Conservation (phyloP, 23 tunicate species). For the Trididemnum clinides region DNA sequence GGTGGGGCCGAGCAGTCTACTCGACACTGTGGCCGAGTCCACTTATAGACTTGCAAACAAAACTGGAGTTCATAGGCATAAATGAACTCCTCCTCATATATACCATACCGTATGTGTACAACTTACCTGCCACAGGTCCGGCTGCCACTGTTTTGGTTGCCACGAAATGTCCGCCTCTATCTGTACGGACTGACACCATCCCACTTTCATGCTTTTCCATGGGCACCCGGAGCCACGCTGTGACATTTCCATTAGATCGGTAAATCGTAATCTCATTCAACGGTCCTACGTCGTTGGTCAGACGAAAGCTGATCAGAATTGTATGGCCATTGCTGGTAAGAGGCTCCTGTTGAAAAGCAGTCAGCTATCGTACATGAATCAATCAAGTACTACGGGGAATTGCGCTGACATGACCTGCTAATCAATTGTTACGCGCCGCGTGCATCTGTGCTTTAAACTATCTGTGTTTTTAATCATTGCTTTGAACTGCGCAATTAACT, state of each 20-base stretch:
- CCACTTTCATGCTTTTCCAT: conserved; percentile 9
- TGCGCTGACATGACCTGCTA: too few species aligned
- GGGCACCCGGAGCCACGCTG: conserved; percentile 43
- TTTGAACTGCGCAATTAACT: too few species aligned
- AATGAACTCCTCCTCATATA: neutral
- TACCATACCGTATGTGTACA: neutral
- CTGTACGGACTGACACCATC: conserved; percentile 45
- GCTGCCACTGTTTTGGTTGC: conserved; percentile 45
- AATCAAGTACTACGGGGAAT: too few species aligned
- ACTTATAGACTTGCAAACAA: too few species aligned
- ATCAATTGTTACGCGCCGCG: too few species aligned
- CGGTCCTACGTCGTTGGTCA: neutral
- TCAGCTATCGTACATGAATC: too few species aligned
- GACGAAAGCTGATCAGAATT: neutral
- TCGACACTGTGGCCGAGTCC: too few species aligned
- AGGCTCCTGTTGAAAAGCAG: neutral
- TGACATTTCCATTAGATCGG: conserved; percentile 49
- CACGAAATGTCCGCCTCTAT: conserved; percentile 77
- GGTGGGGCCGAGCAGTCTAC: too few species aligned
- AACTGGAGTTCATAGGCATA: too few species aligned
- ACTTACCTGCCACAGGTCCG: conserved; percentile 79
- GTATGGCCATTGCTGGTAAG: neutral
- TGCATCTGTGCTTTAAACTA: too few species aligned
- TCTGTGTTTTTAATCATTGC: too few species aligned
- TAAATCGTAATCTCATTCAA: conserved; percentile 47